Percentiles rank a stretch among this genome's conserved stretches.
Evolutionary conservation across 2,888 invertebrate species (phyloP).

Genomic region (Acanthosoma haemorrhoidale): DNA sequence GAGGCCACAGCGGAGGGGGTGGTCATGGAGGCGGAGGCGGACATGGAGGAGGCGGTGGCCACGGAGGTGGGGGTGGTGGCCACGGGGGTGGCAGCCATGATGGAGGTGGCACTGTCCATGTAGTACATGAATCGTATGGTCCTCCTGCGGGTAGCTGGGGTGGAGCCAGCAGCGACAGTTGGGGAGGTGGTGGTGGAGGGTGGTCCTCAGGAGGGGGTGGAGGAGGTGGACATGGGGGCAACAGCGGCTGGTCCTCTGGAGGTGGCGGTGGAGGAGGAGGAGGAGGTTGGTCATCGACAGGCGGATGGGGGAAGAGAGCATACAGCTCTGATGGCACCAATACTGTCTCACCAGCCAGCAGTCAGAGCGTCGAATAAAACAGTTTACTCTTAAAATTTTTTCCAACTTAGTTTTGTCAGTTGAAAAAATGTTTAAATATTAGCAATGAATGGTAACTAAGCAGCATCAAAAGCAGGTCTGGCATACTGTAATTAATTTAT

Average conservation of each 20-base stretch:
- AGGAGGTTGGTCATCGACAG: conserved; percentile 29
- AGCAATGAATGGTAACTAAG: too few species aligned
- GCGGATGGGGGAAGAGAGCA: conserved; percentile 32
- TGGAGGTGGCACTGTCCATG: conserved; percentile 14
- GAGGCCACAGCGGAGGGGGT: conserved; percentile 26
- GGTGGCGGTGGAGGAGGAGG: conserved; percentile 27
- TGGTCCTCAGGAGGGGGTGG: conserved; percentile 26
- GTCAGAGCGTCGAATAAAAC: not conserved
- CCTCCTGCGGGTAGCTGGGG: conserved; percentile 8
- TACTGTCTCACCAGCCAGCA: not conserved
- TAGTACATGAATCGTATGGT: conserved; percentile 25
- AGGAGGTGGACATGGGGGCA: conserved; percentile 15
- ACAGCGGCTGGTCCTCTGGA: conserved; percentile 21
- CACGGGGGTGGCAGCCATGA: conserved; percentile 28
- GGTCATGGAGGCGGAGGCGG: conserved; percentile 24
- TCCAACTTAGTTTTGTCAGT: too few species aligned
- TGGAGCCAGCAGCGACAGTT: not conserved
- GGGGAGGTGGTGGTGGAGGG: conserved; percentile 27
- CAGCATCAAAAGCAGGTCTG: too few species aligned
- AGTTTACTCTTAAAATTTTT: too few species aligned
- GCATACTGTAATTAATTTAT: too few species aligned
- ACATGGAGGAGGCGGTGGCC: conserved; percentile 10
- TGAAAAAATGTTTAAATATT: too few species aligned
- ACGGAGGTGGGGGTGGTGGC: conserved; percentile 32
- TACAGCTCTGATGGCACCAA: conserved; percentile 10